Percentiles rank a stretch among this genome's conserved stretches.
These are phyloP conservation scores for Anthopleura sola DNA, from an alignment of 64 coral and sea anemone species.

Conservation along the genomic window DNA sequence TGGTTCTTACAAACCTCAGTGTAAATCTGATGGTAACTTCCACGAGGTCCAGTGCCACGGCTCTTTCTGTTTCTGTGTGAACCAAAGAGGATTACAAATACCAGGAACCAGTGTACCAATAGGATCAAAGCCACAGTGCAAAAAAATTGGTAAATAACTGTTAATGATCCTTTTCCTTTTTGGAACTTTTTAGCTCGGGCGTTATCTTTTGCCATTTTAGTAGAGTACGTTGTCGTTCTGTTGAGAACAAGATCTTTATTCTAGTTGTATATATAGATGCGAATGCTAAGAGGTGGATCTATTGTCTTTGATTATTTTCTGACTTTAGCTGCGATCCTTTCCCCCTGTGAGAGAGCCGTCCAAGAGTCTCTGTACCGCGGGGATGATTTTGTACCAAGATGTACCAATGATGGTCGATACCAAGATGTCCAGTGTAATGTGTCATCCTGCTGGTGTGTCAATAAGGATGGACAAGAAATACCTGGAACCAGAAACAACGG, in stretches of 20 bases:
- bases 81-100: constrained; percentile 49
- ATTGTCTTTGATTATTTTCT: not conserved
- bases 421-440: constrained; percentile 41
- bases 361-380: constrained; percentile 13
- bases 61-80: constrained; percentile 67
- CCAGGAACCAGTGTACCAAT: constrained; percentile 48
- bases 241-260: too few relatives aligned
- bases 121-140: constrained; percentile 40
- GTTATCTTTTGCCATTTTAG: too few relatives aligned
- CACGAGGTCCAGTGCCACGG: constrained; percentile 34
- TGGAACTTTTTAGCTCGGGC: not conserved
- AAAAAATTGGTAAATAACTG: constrained; percentile 23
- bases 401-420: constrained; percentile 33
- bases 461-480: constrained; percentile 29
- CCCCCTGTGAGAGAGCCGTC: constrained; percentile 14
- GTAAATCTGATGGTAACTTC: constrained; percentile 32
- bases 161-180: too few relatives aligned
- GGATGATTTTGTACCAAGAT: constrained; percentile 41
- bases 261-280: too few relatives aligned
- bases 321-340: not conserved
- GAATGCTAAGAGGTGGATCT: too few relatives aligned
- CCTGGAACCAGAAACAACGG: constrained; percentile 17
- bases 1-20: constrained; percentile 27
- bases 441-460: constrained; percentile 52
- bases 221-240: too few relatives aligned